A percentile compares a stretch with the other conserved stretches of the same genome.
Conservation (phyloP, 2,888 invertebrate species). For the Eurytoma californica region DNA sequence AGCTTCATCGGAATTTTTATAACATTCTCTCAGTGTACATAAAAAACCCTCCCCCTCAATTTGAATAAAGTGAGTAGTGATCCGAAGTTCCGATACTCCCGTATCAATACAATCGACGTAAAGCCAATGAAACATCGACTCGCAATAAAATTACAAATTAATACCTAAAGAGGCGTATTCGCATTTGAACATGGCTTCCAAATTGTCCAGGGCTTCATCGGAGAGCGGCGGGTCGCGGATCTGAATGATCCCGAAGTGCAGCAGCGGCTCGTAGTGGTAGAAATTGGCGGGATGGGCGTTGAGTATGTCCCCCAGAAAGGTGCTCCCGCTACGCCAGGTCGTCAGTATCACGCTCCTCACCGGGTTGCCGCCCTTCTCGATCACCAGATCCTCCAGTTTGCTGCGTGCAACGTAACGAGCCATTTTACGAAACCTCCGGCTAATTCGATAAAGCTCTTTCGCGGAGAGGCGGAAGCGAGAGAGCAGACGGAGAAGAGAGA, state of each 20-base stretch:
- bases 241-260: slow-evolving; percentile 89
- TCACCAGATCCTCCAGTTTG: slow-evolving; percentile 81
- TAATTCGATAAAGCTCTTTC: too few relatives aligned
- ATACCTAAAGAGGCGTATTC: slow-evolving; percentile 83
- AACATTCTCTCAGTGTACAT: too few relatives aligned
- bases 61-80: too few relatives aligned
- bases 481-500: too few relatives aligned
- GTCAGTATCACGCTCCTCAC: slow-evolving; percentile 87
- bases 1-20: too few relatives aligned
- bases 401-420: slow-evolving; percentile 59
- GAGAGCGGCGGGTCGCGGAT: slow-evolving; percentile 85
- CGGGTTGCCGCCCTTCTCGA: slow-evolving; percentile 84
- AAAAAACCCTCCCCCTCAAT: too few relatives aligned
- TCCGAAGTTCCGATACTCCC: too few relatives aligned
- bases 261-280: slow-evolving; percentile 92
- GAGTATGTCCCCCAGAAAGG: slow-evolving; percentile 90
- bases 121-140: too few relatives aligned
- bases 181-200: slow-evolving; percentile 86
- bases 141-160: too few relatives aligned
- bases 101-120: too few relatives aligned
- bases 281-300: slow-evolving; percentile 90
- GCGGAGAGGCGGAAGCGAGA: too few relatives aligned
- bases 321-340: slow-evolving; percentile 94
- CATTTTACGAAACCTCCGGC: too few relatives aligned
- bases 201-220: slow-evolving; percentile 81